A percentile compares a stretch with the other conserved stretches of the same genome.
Evolutionary conservation across 92 coral and sea anemone species (phyloP).

Genomic region (Epizoanthus ramosus): DNA sequence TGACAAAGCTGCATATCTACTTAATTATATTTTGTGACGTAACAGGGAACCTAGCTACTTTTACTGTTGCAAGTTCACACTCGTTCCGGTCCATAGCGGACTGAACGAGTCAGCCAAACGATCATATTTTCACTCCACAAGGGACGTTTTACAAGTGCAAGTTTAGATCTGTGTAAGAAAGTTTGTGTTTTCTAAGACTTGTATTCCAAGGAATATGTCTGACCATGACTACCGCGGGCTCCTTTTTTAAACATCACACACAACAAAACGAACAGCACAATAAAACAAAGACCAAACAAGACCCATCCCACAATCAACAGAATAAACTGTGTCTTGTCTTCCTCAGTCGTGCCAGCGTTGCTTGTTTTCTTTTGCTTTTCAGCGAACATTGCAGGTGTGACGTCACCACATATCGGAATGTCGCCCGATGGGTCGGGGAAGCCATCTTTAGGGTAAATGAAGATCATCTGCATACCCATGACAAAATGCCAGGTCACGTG

Average conservation of each 20-base stretch:
- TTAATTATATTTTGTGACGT: no score
- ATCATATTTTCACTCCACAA: no score
- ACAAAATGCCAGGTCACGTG: slow-evolving; percentile 54
- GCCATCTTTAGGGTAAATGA: slow-evolving; percentile 33
- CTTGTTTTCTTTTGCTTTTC: slow-evolving; percentile 6
- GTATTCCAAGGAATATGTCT: no score
- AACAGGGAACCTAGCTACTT: no score
- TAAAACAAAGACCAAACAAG: slow-evolving; percentile 26
- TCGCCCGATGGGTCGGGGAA: slow-evolving; percentile 42
- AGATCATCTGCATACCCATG: slow-evolving; percentile 55
- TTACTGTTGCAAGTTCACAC: no score
- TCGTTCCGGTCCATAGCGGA: no score
- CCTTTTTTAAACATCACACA: neutral
- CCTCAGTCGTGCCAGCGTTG: neutral
- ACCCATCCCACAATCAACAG: slow-evolving; percentile 39
- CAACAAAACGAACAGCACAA: neutral
- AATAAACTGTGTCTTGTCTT: slow-evolving; percentile 13
- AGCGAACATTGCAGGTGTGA: slow-evolving; percentile 41
- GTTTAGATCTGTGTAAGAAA: no score
- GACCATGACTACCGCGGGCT: neutral
- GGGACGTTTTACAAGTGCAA: no score
- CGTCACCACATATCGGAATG: slow-evolving; percentile 50
- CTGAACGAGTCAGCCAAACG: no score
- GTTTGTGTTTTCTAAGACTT: no score
- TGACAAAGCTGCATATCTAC: no score